Conservation (phyloP, 2,113 vertebrate genomes). For the Thermophis baileyi region DNA sequence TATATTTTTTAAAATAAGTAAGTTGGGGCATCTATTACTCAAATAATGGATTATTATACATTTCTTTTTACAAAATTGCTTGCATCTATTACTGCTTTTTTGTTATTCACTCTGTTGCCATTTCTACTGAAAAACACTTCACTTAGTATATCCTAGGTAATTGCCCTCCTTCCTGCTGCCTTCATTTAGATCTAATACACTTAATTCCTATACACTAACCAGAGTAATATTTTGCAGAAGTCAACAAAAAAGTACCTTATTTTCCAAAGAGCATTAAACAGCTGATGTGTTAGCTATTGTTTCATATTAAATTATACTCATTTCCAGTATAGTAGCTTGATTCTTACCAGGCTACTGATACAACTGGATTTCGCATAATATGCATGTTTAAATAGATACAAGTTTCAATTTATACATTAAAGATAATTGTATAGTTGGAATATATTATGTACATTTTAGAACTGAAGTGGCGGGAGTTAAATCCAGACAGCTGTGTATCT, state of each 20-base stretch:
- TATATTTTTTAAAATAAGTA: neutral
- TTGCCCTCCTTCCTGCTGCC: neutral
- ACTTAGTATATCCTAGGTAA: neutral
- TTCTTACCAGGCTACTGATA: neutral
- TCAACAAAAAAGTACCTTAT: neutral
- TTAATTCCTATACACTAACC: neutral
- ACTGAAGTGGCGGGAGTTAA: neutral
- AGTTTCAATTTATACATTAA: slow-evolving; percentile 2
- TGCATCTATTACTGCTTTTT: neutral
- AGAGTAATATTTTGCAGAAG: neutral
- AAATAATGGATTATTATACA: neutral
- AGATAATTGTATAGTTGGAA: slow-evolving; percentile 1
- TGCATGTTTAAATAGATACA: neutral
- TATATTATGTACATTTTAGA: neutral
- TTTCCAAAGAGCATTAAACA: neutral
- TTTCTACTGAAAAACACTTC: slow-evolving; percentile 2
- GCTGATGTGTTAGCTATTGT: neutral
- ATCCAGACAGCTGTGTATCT: neutral
- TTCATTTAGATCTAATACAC: neutral
- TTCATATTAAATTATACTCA: neutral
- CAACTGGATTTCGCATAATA: neutral
- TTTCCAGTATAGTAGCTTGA: neutral
- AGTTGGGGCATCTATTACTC: neutral
- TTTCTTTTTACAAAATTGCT: neutral
- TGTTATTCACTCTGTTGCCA: neutral